Conservation (phyloP, 2,888 invertebrate species). For the Sipunculus nudus region DNA sequence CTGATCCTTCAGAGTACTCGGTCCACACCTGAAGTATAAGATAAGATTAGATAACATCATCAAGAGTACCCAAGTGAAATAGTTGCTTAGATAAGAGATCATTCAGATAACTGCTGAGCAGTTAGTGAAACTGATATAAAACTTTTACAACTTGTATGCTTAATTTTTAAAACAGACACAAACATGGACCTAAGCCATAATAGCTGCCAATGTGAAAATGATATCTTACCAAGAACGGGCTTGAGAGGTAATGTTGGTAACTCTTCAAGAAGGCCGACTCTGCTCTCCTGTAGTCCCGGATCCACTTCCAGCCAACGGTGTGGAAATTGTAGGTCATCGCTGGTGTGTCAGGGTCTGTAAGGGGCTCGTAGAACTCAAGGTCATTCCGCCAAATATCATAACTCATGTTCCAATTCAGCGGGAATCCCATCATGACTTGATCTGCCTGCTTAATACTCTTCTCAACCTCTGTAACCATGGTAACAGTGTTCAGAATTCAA, state of each 20-base stretch:
- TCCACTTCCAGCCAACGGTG: slow-evolving; percentile 43
- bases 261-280: slow-evolving; percentile 36
- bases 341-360: slow-evolving; percentile 25
- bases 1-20: slow-evolving; percentile 31
- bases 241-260: slow-evolving; percentile 40
- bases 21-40: slow-evolving; percentile 47
- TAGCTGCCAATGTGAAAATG: not conserved
- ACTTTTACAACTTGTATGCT: no score
- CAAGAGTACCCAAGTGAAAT: no score
- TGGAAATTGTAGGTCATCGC: slow-evolving; percentile 42
- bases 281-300: slow-evolving; percentile 28
- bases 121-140: no score
- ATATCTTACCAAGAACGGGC: slow-evolving; percentile 40
- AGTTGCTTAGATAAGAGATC: no score
- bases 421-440: slow-evolving; percentile 41
- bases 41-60: no score
- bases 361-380: no score
- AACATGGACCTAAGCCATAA: no score
- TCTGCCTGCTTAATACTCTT: slow-evolving; percentile 42
- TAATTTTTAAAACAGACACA: no score
- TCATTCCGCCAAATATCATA: slow-evolving; percentile 37
- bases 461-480: no score
- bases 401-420: slow-evolving; percentile 44
- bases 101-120: no score
- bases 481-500: no score